A percentile compares a stretch with the other conserved stretches of the same genome.
Evolutionary conservation across 2,797 vertebrate genomes (phyloP).

Genomic region (Megaceryle alcyon): DNA sequence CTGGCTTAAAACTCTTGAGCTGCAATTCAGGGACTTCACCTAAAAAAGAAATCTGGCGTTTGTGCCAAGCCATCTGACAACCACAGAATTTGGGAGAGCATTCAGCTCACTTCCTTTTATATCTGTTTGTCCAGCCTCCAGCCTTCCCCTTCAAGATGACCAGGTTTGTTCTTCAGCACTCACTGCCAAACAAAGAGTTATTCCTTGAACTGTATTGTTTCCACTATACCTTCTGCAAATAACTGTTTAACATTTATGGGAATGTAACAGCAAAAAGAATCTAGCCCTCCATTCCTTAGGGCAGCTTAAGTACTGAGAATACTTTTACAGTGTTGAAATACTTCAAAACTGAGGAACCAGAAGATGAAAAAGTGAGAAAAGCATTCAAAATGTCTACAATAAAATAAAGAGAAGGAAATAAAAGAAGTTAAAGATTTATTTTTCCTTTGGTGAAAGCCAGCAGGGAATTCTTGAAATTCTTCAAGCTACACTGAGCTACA

Average conservation of each 20-base stretch:
- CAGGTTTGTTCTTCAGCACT: not conserved
- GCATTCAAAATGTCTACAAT: not conserved
- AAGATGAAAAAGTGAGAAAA: constrained; percentile 33
- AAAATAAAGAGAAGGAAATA: constrained; percentile 8
- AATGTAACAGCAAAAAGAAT: not conserved
- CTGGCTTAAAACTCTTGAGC: constrained; percentile 9
- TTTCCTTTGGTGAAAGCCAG: constrained; percentile 31
- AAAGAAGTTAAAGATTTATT: not conserved
- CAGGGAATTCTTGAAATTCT: constrained; percentile 16
- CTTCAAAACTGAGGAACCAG: not conserved
- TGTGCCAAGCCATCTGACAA: constrained; percentile 40
- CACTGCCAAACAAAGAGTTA: not conserved
- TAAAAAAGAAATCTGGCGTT: constrained; percentile 6
- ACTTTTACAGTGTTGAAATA: not conserved
- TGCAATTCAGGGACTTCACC: constrained; percentile 2
- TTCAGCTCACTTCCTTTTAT: constrained; percentile 31
- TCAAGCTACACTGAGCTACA: not conserved
- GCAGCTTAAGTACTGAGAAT: not conserved
- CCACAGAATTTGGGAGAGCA: constrained; percentile 29
- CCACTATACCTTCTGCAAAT: not conserved
- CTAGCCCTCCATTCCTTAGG: not conserved
- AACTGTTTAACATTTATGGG: not conserved
- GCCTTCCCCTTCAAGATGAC: not conserved
- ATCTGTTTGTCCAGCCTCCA: constrained; percentile 21
- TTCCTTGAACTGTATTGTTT: not conserved